These are phyloP conservation scores for Anoura caudifer DNA, from an alignment of 2,113 vertebrate genomes.

Conservation along the genomic window DNA sequence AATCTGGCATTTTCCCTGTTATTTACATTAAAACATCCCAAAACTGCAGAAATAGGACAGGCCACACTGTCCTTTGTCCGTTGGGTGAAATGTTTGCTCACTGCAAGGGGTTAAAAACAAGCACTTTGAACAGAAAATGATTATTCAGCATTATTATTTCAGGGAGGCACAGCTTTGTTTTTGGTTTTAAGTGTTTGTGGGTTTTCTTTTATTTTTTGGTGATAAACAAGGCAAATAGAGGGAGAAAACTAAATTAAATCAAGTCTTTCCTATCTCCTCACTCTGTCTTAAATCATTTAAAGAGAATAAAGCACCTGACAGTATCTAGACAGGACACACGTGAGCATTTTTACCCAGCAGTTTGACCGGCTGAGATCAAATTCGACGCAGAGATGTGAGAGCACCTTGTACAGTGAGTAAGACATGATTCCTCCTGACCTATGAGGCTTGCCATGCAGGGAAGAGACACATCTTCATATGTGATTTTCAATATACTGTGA, in stretches of 20 bases:
- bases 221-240: not conserved
- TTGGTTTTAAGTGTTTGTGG: not conserved
- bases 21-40: not conserved
- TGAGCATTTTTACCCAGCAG: too few relatives aligned
- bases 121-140: not conserved
- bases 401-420: not conserved
- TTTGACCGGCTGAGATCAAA: not conserved
- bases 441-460: not conserved
- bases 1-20: not conserved
- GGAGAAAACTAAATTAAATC: not conserved
- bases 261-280: not conserved
- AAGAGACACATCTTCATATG: not conserved
- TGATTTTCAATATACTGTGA: not conserved
- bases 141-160: not conserved
- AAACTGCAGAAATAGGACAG: not conserved
- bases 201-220: not conserved
- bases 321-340: accelerated
- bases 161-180: not conserved
- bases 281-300: not conserved
- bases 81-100: not conserved
- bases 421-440: not conserved
- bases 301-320: not conserved
- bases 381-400: not conserved
- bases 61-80: not conserved
- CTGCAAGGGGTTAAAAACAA: constrained; percentile 10